phyloP scores from a whole-genome alignment of 2,113 vertebrate genomes.

The Poeciliopsis prolifica region DNA sequence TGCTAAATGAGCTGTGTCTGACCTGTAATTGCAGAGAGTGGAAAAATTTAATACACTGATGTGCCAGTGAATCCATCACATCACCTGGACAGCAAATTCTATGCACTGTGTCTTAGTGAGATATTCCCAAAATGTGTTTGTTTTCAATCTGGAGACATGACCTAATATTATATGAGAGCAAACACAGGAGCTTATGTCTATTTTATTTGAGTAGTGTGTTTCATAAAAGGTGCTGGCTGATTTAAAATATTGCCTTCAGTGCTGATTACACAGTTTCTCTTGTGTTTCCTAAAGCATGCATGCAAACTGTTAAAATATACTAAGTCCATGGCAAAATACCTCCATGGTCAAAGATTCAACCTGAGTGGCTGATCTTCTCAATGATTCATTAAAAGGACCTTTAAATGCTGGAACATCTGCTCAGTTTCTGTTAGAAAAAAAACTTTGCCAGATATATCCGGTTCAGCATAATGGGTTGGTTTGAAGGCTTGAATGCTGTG shows the following conservation, averaged over 20 bases:
- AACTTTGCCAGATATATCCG: constrained; percentile 21
- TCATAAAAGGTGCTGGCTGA: constrained; percentile 2
- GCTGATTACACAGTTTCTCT: constrained; percentile 8
- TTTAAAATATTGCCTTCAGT: background rate
- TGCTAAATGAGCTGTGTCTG: constrained; percentile 59
- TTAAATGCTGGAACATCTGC: constrained; percentile 59
- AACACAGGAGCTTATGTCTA: background rate
- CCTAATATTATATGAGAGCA: background rate
- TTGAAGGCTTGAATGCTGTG: constrained; percentile 41
- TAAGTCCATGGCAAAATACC: constrained; percentile 19
- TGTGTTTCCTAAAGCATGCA: background rate
- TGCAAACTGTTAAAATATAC: constrained; percentile 13
- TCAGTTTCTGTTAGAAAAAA: constrained; percentile 30
- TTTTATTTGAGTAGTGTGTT: constrained; percentile 8
- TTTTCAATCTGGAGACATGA: background rate
- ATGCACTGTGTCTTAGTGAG: background rate
- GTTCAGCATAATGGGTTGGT: constrained; percentile 38
- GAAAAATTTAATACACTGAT: constrained; percentile 14
- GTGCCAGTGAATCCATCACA: constrained; percentile 6
- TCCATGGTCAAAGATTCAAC: constrained; percentile 36
- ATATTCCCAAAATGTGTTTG: background rate
- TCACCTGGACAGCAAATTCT: background rate
- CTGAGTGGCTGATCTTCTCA: constrained; percentile 57
- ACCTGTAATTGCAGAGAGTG: constrained; percentile 24
- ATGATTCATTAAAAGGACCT: constrained; percentile 49